Percentiles rank a stretch among this genome's conserved stretches.
Conservation (phyloP, 2,113 vertebrate species). For the Python bivittatus region DNA sequence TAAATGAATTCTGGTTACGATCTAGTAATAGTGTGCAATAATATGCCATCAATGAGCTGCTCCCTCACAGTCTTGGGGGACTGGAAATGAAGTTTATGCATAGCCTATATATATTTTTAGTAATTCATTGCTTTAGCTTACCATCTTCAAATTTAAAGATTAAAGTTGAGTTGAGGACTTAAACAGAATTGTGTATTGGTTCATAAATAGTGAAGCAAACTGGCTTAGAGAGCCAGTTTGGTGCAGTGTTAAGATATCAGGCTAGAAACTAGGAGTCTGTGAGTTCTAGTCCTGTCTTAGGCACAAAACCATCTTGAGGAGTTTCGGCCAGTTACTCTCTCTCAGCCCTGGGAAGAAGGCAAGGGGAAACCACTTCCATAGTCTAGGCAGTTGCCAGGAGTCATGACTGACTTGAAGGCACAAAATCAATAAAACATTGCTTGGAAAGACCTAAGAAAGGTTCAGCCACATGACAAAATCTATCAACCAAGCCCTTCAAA, state of each 20-base stretch:
- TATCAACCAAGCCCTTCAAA: not conserved
- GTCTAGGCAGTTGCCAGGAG: not conserved
- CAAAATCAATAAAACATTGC: not conserved
- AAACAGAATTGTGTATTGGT: not conserved
- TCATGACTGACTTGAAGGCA: not conserved
- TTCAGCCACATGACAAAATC: not conserved
- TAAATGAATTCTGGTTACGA: slow-evolving; percentile 19
- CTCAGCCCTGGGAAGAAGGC: not conserved
- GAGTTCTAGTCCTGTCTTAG: not conserved
- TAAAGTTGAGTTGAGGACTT: slow-evolving; percentile 30
- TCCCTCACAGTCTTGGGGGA: not conserved
- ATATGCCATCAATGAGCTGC: slow-evolving; percentile 17
- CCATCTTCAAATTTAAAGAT: slow-evolving; percentile 28
- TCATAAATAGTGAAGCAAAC: not conserved
- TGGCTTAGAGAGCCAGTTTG: not conserved
- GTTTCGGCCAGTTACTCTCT: not conserved
- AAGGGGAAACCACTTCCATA: not conserved
- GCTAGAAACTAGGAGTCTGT: not conserved
- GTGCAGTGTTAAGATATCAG: not conserved
- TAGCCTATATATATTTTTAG: not conserved
- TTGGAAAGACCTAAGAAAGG: not conserved
- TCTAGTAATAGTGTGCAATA: slow-evolving; percentile 6
- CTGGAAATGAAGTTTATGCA: not conserved
- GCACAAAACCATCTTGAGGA: not conserved
- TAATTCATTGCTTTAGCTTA: slow-evolving; percentile 10